These are phyloP conservation scores for Melanostigma gelatinosum DNA, from an alignment of 2,113 vertebrate genomes.

Conservation along the genomic window DNA sequence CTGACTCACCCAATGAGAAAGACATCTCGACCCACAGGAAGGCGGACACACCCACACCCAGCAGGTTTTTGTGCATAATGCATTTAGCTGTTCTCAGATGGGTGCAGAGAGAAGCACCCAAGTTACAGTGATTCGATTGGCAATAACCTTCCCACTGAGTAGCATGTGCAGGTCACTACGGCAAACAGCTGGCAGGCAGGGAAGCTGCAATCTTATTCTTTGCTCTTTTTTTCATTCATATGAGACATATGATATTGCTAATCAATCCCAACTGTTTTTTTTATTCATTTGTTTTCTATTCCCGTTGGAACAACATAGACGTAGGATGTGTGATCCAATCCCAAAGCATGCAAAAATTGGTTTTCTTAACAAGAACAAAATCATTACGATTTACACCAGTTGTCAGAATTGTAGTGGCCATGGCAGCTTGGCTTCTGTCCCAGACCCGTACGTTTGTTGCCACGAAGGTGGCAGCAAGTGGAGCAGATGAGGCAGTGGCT, in stretches of 20 bases:
- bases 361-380: background rate
- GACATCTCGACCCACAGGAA: constrained; percentile 14
- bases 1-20: constrained; percentile 23
- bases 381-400: background rate
- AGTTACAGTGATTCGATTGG: constrained; percentile 62
- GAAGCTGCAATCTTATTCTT: constrained; percentile 3
- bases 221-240: background rate
- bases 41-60: constrained; percentile 41
- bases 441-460: constrained; percentile 29
- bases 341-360: background rate
- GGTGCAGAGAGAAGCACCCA: constrained; percentile 41
- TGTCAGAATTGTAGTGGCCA: constrained; percentile 3
- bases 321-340: background rate
- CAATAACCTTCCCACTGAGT: constrained; percentile 58
- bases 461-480: constrained; percentile 16
- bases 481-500: constrained; percentile 26
- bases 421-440: constrained; percentile 34
- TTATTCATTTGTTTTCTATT: background rate
- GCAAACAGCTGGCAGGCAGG: constrained; percentile 63
- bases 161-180: constrained; percentile 61
- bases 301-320: background rate
- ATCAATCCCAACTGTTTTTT: background rate
- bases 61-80: constrained; percentile 47
- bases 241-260: background rate
- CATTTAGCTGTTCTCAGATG: constrained; percentile 51